Conservation (phyloP, 2,113 vertebrate genomes). For the Varanus salvator region DNA sequence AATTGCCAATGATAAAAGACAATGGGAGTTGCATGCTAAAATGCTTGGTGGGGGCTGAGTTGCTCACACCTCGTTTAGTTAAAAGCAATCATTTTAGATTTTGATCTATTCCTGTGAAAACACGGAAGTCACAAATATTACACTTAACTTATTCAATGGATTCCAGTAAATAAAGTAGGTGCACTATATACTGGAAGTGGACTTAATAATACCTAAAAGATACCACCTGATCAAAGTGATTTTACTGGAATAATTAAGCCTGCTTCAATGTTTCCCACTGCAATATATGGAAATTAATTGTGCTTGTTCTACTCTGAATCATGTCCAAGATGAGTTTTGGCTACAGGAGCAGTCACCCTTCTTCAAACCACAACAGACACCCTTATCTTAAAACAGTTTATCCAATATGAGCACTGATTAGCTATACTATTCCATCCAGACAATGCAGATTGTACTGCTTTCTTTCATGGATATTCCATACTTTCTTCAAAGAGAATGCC, state of each 20-base stretch:
- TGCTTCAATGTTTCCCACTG: background rate
- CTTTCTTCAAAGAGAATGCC: background rate
- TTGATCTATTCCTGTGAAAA: background rate
- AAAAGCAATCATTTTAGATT: background rate
- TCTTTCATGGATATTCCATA: background rate
- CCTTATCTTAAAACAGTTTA: background rate
- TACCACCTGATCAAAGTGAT: background rate
- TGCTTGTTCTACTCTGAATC: background rate
- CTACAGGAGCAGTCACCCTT: background rate
- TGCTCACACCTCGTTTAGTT: no score
- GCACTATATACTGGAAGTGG: background rate
- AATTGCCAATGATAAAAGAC: no score
- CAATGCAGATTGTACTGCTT: background rate
- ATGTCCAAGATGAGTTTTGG: background rate
- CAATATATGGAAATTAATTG: background rate
- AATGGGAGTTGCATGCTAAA: no score
- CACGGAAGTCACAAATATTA: background rate
- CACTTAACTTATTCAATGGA: background rate
- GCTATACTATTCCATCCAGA: background rate
- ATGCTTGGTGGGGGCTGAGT: no score
- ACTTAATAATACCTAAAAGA: background rate
- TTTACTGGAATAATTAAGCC: slow-evolving; percentile 3
- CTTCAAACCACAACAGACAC: background rate
- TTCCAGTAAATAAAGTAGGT: background rate
- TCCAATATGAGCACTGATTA: background rate